A percentile compares a stretch with the other conserved stretches of the same genome.
Evolutionary conservation across 2,113 vertebrate species (phyloP).

Genomic region (Vicugna pacos): DNA sequence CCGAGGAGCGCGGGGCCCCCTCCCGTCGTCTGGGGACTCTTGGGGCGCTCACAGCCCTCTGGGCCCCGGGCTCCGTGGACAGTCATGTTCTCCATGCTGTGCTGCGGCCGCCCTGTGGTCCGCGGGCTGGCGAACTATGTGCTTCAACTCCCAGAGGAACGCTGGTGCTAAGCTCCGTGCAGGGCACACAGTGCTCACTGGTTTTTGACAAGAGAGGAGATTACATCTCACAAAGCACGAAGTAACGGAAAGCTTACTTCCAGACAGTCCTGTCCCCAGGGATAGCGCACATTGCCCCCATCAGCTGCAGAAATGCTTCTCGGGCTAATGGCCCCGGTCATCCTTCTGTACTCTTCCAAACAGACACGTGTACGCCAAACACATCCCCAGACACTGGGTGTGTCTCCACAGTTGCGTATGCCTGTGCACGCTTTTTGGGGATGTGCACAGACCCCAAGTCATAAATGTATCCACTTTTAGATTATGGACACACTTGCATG

Average conservation of each 20-base stretch:
- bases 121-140: not conserved
- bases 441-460: not conserved
- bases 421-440: not conserved
- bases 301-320: not conserved
- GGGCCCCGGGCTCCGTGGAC: not conserved
- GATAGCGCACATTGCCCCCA: not conserved
- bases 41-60: not conserved
- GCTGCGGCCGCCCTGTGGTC: not conserved
- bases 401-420: not conserved
- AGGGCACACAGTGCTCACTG: not conserved
- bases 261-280: not conserved
- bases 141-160: not conserved
- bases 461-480: not conserved
- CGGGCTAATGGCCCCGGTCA: not conserved
- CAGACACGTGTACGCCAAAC: not conserved
- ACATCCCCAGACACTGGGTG: not conserved
- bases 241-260: not conserved
- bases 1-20: not conserved
- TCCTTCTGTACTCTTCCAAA: not conserved
- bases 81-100: not conserved
- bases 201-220: not conserved
- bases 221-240: not conserved
- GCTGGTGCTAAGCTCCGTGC: not conserved
- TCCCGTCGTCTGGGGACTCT: not conserved
- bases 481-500: not conserved